Conservation (phyloP, 2,113 vertebrate genomes). For the Andinoacara biseriatus region DNA sequence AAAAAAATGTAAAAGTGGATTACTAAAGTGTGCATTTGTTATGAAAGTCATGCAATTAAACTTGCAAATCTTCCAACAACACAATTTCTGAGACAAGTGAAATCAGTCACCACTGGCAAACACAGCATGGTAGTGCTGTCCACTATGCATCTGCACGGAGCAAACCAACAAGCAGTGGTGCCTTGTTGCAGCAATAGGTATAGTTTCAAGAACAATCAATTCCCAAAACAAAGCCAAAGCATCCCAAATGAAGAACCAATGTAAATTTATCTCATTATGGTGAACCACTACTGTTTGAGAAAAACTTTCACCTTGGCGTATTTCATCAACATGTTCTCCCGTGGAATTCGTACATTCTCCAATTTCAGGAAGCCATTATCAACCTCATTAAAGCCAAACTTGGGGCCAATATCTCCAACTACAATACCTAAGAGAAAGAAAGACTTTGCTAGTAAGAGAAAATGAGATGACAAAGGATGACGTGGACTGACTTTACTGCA, state of each 20-base stretch:
- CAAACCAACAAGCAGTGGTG: not conserved
- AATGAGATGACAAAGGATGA: not conserved
- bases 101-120: not conserved
- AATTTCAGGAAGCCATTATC: conserved; percentile 97
- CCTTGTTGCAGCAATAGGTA: not conserved
- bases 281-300: not conserved
- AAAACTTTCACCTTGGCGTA: conserved; percentile 86
- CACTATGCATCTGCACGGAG: not conserved
- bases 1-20: not conserved
- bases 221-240: not conserved
- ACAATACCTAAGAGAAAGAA: conserved; percentile 83
- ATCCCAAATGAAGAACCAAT: not conserved
- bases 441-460: not conserved
- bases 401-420: conserved; percentile 96
- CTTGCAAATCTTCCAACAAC: too few species aligned
- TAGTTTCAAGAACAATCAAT: not conserved
- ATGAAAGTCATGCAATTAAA: not conserved
- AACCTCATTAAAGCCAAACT: conserved; percentile 95
- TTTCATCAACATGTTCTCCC: conserved; percentile 99
- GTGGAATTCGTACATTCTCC: conserved; percentile 92
- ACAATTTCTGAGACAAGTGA: not conserved
- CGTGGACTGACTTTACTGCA: not conserved
- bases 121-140: not conserved
- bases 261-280: not conserved
- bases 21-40: not conserved